Percentiles rank a stretch among this genome's conserved stretches.
Evolutionary conservation across 2,113 vertebrate species (phyloP).

Genomic region (Antechinus stuartii): DNA sequence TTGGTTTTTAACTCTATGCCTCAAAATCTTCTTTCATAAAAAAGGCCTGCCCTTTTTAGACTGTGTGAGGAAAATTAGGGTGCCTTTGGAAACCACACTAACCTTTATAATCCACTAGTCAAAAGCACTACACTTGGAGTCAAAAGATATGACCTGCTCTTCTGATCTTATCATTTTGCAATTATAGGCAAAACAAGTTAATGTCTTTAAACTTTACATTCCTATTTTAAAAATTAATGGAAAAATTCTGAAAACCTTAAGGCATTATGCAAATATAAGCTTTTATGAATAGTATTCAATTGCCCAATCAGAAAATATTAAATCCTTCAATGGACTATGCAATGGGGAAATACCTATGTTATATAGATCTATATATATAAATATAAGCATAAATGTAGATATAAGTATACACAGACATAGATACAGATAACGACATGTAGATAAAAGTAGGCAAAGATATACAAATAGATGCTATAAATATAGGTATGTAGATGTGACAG

Average conservation of each 20-base stretch:
- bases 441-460: too few species aligned
- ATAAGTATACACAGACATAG: too few species aligned
- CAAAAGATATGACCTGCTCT: background rate
- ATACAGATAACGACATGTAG: too few species aligned
- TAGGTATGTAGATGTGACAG: background rate
- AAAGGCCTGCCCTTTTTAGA: background rate
- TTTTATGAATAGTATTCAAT: too few species aligned
- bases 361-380: too few species aligned
- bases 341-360: too few species aligned
- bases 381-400: too few species aligned
- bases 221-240: background rate
- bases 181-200: background rate
- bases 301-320: too few species aligned
- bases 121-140: background rate
- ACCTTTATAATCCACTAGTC: background rate
- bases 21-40: background rate
- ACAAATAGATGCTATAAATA: too few species aligned
- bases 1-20: background rate
- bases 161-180: background rate
- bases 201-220: background rate
- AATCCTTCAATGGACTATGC: too few species aligned
- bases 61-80: background rate
- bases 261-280: too few species aligned
- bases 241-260: background rate
- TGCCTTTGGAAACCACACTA: background rate